Base-by-base conservation (phyloP, 2,888 invertebrate genomes). In the Drosophila barbarae region DNA sequence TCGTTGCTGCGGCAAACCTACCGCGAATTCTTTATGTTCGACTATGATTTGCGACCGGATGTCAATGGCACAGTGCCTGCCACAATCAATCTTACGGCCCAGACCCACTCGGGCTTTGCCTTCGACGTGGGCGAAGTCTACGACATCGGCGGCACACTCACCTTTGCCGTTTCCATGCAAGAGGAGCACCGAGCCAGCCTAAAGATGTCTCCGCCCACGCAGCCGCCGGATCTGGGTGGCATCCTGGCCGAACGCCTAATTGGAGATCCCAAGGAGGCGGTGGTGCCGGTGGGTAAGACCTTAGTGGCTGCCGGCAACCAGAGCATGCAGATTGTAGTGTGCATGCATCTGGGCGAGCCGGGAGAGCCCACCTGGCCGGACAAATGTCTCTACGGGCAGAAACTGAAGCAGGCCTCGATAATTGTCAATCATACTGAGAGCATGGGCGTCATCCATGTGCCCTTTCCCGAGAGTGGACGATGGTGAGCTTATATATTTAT, bases 101-200 rank as follows among this genome's bases (percentile, higher is more conserved):
- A 91, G 2, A 91, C 92, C 74, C 91, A 93, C 30, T 92, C 92
- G 41, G 91, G 93, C 0, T 90, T 96, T 53, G 92, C 93, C 69
- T 95, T 96, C 85, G 91, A 92, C 58, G 90, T 96, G 12, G 92
- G 93, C 36, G 92, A 93, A 60, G 92, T 93, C 26, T 90, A 92
- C 60, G 96, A 96, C 82, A 93, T 94, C 34, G 97, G 97, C 0
- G 96, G 96, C 0, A 95, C 94, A 3, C 86, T 96, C 21, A 91
- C 93, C 0, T 91, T 95, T 71, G 93, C 94, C 52, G 90, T 95
- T 1, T 94, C 93, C 53, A 90, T 95, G 84, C 91, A 93, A 76
- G 92, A 92, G 87, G 92, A 90, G 3, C 72, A 78, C 2, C 86
- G 84, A 39, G 76, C 76, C 8, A 70, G 72, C 15, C 41, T 82